A percentile compares a stretch with the other conserved stretches of the same genome.
Evolutionary conservation across 2,113 vertebrate species (phyloP).

Genomic region (Cariama cristata): DNA sequence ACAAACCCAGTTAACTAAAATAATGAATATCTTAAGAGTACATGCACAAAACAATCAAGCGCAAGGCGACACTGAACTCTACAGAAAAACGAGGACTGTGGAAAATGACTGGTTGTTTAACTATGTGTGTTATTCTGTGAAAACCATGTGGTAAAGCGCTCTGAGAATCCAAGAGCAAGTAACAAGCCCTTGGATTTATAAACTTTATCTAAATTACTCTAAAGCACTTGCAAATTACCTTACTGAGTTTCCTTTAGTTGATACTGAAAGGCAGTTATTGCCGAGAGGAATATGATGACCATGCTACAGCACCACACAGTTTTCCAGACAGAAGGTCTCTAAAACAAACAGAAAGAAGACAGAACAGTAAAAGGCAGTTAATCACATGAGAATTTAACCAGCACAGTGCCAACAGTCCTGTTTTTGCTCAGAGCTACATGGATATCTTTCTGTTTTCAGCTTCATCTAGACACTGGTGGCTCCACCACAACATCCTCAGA

Average conservation of each 20-base stretch:
- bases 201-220: neutral
- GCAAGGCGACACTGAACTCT: neutral
- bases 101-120: neutral
- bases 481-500: neutral
- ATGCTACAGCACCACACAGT: neutral
- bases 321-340: neutral
- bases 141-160: neutral
- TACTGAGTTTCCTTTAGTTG: neutral
- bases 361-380: neutral
- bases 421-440: neutral
- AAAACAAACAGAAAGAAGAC: neutral
- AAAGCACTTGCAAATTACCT: neutral
- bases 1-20: neutral
- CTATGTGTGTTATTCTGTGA: neutral
- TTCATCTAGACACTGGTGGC: neutral
- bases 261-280: neutral
- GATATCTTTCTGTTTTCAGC: neutral
- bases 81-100: neutral
- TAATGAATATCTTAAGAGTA: neutral
- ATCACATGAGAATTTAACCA: neutral
- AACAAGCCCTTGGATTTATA: neutral
- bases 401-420: neutral
- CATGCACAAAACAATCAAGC: neutral
- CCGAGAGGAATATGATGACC: neutral
- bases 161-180: neutral